Percentiles rank a stretch among this genome's conserved stretches.
Conservation (phyloP, 2,888 invertebrate genomes). For the Melinaea menophilus region DNA sequence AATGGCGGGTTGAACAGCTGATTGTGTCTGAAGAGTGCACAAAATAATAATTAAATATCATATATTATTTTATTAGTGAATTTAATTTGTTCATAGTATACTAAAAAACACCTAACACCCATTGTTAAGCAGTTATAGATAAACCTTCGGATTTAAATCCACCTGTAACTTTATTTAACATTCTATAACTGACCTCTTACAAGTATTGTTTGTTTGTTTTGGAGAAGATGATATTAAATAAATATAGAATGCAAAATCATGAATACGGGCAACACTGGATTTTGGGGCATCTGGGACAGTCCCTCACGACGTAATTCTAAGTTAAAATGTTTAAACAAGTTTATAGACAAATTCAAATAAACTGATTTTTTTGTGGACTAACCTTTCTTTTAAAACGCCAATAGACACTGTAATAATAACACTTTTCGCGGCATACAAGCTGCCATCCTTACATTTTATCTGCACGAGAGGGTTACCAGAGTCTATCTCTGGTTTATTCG, state of each 20-base stretch:
- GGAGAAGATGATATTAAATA: too few relatives aligned
- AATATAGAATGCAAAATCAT: too few relatives aligned
- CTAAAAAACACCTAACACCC: background rate
- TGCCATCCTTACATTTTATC: conserved; percentile 77
- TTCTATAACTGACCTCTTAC: too few relatives aligned
- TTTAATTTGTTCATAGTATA: background rate
- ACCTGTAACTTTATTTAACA: too few relatives aligned
- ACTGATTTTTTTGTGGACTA: background rate
- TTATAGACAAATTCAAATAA: too few relatives aligned
- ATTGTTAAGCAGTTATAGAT: background rate
- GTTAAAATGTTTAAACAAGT: too few relatives aligned
- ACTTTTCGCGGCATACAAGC: conserved; percentile 76
- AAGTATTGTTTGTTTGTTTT: too few relatives aligned
- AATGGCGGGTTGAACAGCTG: conserved; percentile 79
- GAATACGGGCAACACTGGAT: too few relatives aligned
- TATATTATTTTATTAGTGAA: background rate
- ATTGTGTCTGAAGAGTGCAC: conserved; percentile 51
- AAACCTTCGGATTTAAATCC: background rate
- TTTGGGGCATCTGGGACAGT: too few relatives aligned
- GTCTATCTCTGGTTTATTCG: conserved; percentile 43
- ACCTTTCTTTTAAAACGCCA: conserved; percentile 81
- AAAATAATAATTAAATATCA: conserved; percentile 12
- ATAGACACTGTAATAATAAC: conserved; percentile 83
- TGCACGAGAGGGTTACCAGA: conserved; percentile 61
- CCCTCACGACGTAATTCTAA: too few relatives aligned